phyloP scores from a whole-genome alignment of 2,113 vertebrate genomes.

The Aepyceros melampus region DNA sequence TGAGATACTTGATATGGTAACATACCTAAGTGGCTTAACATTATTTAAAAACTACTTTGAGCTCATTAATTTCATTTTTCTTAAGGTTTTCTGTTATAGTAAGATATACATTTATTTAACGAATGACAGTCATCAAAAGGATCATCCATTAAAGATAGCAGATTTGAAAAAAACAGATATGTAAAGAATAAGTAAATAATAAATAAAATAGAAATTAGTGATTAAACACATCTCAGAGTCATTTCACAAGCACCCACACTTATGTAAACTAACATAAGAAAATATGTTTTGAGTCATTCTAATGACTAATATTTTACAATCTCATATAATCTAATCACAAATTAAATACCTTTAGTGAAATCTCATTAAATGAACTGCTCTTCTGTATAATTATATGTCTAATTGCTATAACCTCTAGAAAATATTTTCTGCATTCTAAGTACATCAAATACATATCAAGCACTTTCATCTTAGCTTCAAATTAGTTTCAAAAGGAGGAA shows the following conservation, averaged over 20 bases:
- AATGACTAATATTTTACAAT: slow-evolving; percentile 23
- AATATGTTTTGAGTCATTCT: neutral
- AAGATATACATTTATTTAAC: neutral
- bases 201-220: neutral
- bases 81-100: neutral
- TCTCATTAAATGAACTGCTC: slow-evolving; percentile 42
- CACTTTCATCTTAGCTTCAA: neutral
- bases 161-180: neutral
- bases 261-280: neutral
- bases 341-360: slow-evolving; percentile 15
- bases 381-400: slow-evolving; percentile 35
- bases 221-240: neutral
- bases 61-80: neutral
- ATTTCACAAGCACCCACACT: neutral
- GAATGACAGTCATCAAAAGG: neutral
- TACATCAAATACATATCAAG: slow-evolving; percentile 15
- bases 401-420: slow-evolving; percentile 37
- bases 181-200: neutral
- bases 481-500: neutral
- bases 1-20: neutral
- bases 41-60: neutral
- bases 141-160: neutral
- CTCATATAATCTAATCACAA: slow-evolving; percentile 41
- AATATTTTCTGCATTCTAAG: slow-evolving; percentile 42
- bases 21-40: neutral